phyloP scores from a whole-genome alignment of 2,797 vertebrate species.

The Thamnophis elegans region DNA sequence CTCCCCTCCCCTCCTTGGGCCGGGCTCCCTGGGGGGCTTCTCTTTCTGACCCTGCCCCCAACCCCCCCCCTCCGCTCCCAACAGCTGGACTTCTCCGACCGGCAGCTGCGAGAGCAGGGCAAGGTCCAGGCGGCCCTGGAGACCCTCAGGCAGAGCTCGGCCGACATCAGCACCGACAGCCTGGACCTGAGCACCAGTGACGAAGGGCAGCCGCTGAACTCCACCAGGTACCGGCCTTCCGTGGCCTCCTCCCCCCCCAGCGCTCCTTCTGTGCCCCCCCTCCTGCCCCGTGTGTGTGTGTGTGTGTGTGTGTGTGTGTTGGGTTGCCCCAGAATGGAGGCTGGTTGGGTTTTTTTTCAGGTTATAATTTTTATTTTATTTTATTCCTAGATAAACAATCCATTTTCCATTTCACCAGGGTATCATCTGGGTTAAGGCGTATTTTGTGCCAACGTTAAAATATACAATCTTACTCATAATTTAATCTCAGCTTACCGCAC shows the following conservation, averaged over 20 bases:
- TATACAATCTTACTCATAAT: too few relatives aligned
- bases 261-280: neutral
- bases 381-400: too few relatives aligned
- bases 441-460: too few relatives aligned
- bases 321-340: too few relatives aligned
- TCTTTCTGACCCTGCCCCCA: fast-evolving
- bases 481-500: too few relatives aligned
- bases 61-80: neutral
- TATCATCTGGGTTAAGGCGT: too few relatives aligned
- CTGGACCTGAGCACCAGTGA: constrained; percentile 79
- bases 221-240: constrained; percentile 71
- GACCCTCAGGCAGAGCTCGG: constrained; percentile 34
- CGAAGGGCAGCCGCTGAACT: constrained; percentile 67
- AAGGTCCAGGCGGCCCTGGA: constrained; percentile 63
- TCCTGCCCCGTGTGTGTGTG: too few relatives aligned
- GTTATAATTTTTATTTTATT: too few relatives aligned
- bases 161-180: constrained; percentile 81
- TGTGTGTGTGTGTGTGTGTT: too few relatives aligned
- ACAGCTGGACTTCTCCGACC: constrained; percentile 76
- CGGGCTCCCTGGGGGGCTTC: neutral
- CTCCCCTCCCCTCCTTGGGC: neutral
- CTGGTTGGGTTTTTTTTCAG: too few relatives aligned
- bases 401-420: too few relatives aligned
- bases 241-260: neutral
- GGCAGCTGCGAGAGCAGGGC: constrained; percentile 73